Evolutionary conservation across 1,140 invertebrate genomes (phyloP).

Genomic region (Acromyrmex echinatior): DNA sequence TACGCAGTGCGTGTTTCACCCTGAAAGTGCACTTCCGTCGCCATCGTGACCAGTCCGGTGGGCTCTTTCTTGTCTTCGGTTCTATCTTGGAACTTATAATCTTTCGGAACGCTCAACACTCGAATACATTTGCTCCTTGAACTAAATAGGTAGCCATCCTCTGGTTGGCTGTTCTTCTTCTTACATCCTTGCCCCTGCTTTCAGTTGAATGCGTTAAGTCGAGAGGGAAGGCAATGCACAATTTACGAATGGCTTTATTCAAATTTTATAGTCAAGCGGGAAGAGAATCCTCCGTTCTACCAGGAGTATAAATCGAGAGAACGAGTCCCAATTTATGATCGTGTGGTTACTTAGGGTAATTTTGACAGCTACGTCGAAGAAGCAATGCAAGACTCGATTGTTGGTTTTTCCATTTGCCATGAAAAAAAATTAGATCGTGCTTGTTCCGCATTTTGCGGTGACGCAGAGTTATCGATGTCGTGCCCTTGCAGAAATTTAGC

Average conservation of each 20-base stretch:
- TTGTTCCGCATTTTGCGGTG: constrained; percentile 40
- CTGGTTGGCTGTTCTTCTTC: constrained; percentile 13
- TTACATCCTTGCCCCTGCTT: constrained; percentile 12
- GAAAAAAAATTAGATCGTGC: neutral
- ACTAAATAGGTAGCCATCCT: neutral
- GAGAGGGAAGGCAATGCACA: constrained; percentile 29
- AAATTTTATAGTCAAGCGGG: constrained; percentile 51
- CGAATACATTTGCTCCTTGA: constrained; percentile 12
- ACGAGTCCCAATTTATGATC: constrained; percentile 21
- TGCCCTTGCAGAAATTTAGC: constrained; percentile 30
- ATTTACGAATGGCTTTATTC: constrained; percentile 66
- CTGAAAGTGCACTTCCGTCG: constrained; percentile 48
- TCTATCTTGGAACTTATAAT: neutral
- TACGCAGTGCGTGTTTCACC: constrained; percentile 77
- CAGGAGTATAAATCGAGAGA: constrained; percentile 21
- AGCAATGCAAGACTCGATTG: neutral
- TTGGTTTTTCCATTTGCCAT: neutral
- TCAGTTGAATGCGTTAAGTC: constrained; percentile 23
- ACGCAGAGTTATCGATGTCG: neutral
- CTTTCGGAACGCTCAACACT: neutral
- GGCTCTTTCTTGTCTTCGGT: neutral
- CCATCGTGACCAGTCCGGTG: neutral
- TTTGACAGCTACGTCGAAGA: neutral
- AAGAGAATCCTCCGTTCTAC: constrained; percentile 15
- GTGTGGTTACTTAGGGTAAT: constrained; percentile 14